phyloP scores from a whole-genome alignment of 2,797 vertebrate species.

The Chanos chanos region DNA sequence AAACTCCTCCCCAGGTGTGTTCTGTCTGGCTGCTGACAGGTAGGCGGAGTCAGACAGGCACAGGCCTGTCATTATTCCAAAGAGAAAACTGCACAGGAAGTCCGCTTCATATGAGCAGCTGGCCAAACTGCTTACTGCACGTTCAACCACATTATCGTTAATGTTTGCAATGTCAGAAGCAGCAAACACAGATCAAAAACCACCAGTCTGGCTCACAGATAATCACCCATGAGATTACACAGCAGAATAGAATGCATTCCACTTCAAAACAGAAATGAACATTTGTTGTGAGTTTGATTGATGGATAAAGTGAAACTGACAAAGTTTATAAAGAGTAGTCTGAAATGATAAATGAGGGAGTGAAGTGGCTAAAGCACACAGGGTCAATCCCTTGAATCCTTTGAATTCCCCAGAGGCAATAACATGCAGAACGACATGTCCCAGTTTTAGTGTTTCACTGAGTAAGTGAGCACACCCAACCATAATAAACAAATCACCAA shows the following conservation, averaged over 20 bases:
- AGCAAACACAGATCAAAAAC: not conserved
- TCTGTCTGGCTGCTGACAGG: not conserved
- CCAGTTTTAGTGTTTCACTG: constrained; percentile 20
- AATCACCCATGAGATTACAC: too few species aligned
- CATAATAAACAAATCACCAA: constrained; percentile 20
- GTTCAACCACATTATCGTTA: too few species aligned
- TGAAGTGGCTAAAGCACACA: not conserved
- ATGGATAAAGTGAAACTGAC: too few species aligned
- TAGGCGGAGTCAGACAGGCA: constrained; percentile 42
- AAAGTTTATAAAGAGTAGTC: too few species aligned
- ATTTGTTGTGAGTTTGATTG: too few species aligned
- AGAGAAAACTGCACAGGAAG: not conserved
- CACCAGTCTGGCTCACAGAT: not conserved
- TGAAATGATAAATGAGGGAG: too few species aligned
- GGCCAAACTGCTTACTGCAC: too few species aligned
- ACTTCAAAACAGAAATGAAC: too few species aligned
- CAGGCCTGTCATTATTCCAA: constrained; percentile 16
- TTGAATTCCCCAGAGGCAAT: not conserved
- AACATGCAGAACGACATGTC: constrained; percentile 13
- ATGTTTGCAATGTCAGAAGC: too few species aligned
- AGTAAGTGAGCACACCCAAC: constrained; percentile 41
- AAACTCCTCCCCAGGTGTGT: constrained; percentile 15
- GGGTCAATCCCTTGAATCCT: not conserved
- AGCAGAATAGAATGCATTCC: too few species aligned
- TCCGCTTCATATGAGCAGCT: not conserved